These are phyloP conservation scores for Hirtodrosophila cameraria DNA, from an alignment of 2,888 invertebrate genomes.

Conservation along the genomic window DNA sequence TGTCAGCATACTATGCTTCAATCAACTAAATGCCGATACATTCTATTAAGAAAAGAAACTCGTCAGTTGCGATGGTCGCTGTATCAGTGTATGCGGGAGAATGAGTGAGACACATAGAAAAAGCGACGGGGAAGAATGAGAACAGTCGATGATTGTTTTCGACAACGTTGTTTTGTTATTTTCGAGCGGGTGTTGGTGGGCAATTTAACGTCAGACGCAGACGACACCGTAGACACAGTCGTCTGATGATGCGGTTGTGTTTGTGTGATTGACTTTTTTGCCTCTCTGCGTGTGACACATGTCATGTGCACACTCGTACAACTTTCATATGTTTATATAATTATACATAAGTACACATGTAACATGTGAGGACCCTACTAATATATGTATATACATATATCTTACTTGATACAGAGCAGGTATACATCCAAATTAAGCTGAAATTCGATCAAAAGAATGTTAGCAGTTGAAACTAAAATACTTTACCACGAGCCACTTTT, in stretches of 20 bases:
- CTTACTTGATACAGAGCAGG: not conserved
- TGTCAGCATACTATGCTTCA: constrained; percentile 24
- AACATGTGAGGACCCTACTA: not conserved
- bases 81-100: constrained; percentile 30
- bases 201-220: constrained; percentile 26
- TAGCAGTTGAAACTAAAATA: constrained; percentile 1
- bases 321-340: constrained; percentile 1
- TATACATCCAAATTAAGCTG: constrained; percentile 21
- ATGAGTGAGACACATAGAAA: constrained; percentile 3
- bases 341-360: not conserved
- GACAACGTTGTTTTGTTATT: constrained; percentile 66
- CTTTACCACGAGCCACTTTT: not conserved
- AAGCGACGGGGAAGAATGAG: constrained; percentile 22
- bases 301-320: constrained; percentile 38
- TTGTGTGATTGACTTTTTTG: constrained; percentile 71
- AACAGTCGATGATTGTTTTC: constrained; percentile 34
- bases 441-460: constrained; percentile 18
- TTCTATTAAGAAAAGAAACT: constrained; percentile 31
- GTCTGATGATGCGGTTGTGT: constrained; percentile 47
- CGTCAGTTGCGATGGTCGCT: constrained; percentile 13
- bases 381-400: constrained; percentile 2
- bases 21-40: constrained; percentile 61
- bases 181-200: constrained; percentile 70
- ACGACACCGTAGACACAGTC: constrained; percentile 16
- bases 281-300: constrained; percentile 69